Conservation (phyloP, 2,888 invertebrate species). For the Hyles lineata region DNA sequence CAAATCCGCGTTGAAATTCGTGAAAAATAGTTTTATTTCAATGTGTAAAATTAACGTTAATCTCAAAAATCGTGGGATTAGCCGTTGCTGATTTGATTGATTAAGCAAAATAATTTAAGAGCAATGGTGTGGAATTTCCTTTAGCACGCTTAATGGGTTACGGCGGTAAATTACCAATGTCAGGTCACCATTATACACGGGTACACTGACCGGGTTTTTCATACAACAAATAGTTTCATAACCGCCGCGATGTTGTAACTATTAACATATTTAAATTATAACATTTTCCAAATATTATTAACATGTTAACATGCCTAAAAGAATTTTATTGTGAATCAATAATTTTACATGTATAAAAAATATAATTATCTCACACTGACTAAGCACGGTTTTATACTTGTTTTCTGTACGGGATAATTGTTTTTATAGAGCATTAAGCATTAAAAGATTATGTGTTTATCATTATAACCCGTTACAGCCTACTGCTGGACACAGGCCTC, state of each 20-base stretch:
- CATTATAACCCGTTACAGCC: too few relatives aligned
- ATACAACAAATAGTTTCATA: neutral
- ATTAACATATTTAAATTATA: slow-evolving; percentile 9
- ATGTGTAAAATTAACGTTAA: too few relatives aligned
- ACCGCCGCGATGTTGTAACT: neutral
- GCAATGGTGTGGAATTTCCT: slow-evolving; percentile 11
- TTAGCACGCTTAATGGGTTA: slow-evolving; percentile 1
- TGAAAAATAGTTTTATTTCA: too few relatives aligned
- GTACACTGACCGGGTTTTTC: slow-evolving; percentile 28
- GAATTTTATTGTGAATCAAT: neutral
- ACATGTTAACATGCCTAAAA: neutral
- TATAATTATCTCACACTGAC: too few relatives aligned
- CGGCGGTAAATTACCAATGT: slow-evolving; percentile 22
- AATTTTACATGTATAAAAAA: neutral
- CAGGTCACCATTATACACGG: slow-evolving; percentile 18
- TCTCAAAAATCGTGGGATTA: too few relatives aligned
- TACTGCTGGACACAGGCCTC: too few relatives aligned
- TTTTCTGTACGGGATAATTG: neutral
- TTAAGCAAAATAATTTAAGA: neutral
- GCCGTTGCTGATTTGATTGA: too few relatives aligned
- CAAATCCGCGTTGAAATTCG: too few relatives aligned
- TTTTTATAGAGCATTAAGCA: too few relatives aligned
- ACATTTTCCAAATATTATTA: neutral
- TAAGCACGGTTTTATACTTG: slow-evolving; percentile 32
- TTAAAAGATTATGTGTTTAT: too few relatives aligned